Percentiles rank a stretch among this genome's conserved stretches.
These are phyloP conservation scores for Dendroctonus valens DNA, from an alignment of 1,140 invertebrate genomes.

Conservation along the genomic window DNA sequence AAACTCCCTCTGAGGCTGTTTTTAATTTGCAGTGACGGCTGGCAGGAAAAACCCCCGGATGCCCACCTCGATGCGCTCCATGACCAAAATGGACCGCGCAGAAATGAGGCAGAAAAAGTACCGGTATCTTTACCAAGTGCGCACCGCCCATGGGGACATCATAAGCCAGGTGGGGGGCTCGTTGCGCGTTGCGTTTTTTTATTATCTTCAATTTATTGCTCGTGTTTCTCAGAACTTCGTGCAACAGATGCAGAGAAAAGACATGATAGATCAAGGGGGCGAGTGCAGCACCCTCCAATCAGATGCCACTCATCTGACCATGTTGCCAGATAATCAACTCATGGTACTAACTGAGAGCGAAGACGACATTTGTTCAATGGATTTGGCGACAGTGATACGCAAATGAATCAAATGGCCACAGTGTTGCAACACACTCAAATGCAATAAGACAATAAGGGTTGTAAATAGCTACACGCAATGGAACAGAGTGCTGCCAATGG, in stretches of 20 bases:
- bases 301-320: slow-evolving; percentile 70
- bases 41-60: slow-evolving; percentile 45
- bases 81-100: slow-evolving; percentile 68
- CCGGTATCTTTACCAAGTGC: slow-evolving; percentile 84
- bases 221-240: slow-evolving; percentile 68
- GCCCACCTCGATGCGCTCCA: slow-evolving; percentile 51
- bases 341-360: slow-evolving; percentile 53
- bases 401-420: too few relatives aligned
- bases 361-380: slow-evolving; percentile 48
- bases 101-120: slow-evolving; percentile 81
- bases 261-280: slow-evolving; percentile 53
- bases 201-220: too few relatives aligned
- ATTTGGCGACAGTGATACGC: slow-evolving; percentile 27
- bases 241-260: slow-evolving; percentile 73
- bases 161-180: slow-evolving; percentile 70
- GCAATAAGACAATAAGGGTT: too few relatives aligned
- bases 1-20: background rate
- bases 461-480: too few relatives aligned
- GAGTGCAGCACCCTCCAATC: slow-evolving; percentile 74
- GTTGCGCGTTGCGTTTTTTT: too few relatives aligned
- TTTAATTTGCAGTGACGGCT: slow-evolving; percentile 41
- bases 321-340: slow-evolving; percentile 56
- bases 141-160: slow-evolving; percentile 84
- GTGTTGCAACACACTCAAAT: too few relatives aligned
- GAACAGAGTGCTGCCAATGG: too few relatives aligned